Conservation (phyloP, 2,888 invertebrate species). For the Bugula neritina region DNA sequence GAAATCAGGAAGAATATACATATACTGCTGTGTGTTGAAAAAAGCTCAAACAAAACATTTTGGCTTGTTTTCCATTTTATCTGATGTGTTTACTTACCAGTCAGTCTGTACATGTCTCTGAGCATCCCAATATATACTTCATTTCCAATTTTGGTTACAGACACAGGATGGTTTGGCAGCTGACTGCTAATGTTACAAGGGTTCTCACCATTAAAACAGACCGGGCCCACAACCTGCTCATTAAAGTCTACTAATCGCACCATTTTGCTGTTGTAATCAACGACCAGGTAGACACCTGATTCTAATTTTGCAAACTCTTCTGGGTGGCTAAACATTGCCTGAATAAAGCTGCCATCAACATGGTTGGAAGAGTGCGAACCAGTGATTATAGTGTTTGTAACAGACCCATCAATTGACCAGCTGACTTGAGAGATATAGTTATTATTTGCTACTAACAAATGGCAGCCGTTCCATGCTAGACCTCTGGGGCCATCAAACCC, state of each 20-base stretch:
- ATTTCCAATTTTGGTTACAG: background rate
- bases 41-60: no score
- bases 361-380: background rate
- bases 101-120: background rate
- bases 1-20: no score
- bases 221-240: background rate
- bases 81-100: no score
- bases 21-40: no score
- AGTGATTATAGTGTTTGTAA: background rate
- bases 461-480: background rate
- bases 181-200: background rate
- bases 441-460: background rate
- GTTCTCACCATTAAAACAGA: background rate
- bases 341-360: background rate
- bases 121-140: background rate
- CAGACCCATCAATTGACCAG: background rate
- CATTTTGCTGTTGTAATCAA: background rate
- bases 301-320: background rate
- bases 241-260: background rate
- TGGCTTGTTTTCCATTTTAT: no score
- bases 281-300: background rate
- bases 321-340: background rate
- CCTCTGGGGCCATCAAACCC: background rate
- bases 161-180: background rate
- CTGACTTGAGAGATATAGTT: background rate